Percentiles rank a stretch among this genome's conserved stretches.
Evolutionary conservation across 92 coral and sea anemone genomes (phyloP).

Genomic region (Ricordea florida): DNA sequence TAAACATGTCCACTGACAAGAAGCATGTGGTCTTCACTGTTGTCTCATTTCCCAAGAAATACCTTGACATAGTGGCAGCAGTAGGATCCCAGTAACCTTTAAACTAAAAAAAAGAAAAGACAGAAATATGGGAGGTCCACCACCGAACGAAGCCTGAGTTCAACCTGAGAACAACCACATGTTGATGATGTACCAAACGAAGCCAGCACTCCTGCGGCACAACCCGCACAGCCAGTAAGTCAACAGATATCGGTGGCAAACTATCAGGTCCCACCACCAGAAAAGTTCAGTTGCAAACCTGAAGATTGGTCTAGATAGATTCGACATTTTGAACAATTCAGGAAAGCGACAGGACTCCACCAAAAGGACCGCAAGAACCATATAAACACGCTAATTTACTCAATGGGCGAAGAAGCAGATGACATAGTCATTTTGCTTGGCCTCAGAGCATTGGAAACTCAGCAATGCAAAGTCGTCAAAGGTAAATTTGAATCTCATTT

Average conservation of each 20-base stretch:
- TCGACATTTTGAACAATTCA: conserved; percentile 23
- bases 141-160: too few relatives aligned
- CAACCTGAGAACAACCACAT: too few relatives aligned
- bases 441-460: background rate
- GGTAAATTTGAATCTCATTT: conserved; percentile 5
- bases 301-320: conserved; percentile 47
- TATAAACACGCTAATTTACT: too few relatives aligned
- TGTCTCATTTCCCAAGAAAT: too few relatives aligned
- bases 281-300: conserved; percentile 19
- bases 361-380: conserved; percentile 1
- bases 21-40: too few relatives aligned
- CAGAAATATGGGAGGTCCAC: too few relatives aligned
- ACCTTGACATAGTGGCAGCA: too few relatives aligned
- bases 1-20: too few relatives aligned
- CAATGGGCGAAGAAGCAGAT: conserved; percentile 37
- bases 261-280: conserved; percentile 3
- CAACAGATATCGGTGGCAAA: background rate
- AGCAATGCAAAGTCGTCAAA: conserved; percentile 8
- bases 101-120: too few relatives aligned
- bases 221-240: too few relatives aligned
- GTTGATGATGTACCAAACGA: too few relatives aligned
- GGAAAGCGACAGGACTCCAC: conserved; percentile 30
- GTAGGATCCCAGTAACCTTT: too few relatives aligned
- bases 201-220: background rate
- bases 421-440: conserved; percentile 30